phyloP scores from a whole-genome alignment of 2,113 vertebrate species.

The Forbesichthys papilliferus region DNA sequence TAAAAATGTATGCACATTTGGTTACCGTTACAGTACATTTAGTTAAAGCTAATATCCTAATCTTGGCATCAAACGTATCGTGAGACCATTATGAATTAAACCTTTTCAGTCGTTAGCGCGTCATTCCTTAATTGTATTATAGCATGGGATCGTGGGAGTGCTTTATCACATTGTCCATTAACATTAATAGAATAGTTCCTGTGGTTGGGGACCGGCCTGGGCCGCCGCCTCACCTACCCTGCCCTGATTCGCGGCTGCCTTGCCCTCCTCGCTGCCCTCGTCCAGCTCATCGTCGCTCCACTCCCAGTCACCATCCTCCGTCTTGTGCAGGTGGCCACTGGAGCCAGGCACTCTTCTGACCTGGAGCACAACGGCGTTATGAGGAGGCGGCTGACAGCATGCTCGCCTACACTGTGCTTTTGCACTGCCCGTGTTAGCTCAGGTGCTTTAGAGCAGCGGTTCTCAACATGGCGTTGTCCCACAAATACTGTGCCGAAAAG shows the following conservation, averaged over 20 bases:
- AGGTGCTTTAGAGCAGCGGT: background rate
- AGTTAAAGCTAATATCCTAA: too few relatives aligned
- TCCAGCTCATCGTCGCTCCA: conserved; percentile 99
- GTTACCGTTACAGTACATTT: background rate
- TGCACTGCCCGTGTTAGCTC: background rate
- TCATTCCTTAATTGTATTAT: too few relatives aligned
- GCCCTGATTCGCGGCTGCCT: conserved; percentile 90
- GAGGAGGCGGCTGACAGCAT: background rate
- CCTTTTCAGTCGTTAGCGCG: too few relatives aligned
- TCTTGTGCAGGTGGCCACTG: conserved; percentile 97
- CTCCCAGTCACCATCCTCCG: conserved; percentile 97
- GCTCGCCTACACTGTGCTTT: background rate
- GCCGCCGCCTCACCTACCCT: conserved; percentile 77
- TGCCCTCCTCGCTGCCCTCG: conserved; percentile 90
- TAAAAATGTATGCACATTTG: background rate
- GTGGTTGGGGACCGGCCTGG: background rate
- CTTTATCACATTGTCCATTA: too few relatives aligned
- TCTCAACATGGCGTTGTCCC: too few relatives aligned
- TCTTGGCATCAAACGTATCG: too few relatives aligned
- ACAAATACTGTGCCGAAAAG: too few relatives aligned
- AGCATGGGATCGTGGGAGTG: too few relatives aligned
- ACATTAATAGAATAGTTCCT: background rate
- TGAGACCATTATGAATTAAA: too few relatives aligned
- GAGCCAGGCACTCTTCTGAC: conserved; percentile 95
- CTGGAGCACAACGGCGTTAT: conserved; percentile 61